phyloP scores from a whole-genome alignment of 2,888 invertebrate species.

The Diloba caeruleocephala region DNA sequence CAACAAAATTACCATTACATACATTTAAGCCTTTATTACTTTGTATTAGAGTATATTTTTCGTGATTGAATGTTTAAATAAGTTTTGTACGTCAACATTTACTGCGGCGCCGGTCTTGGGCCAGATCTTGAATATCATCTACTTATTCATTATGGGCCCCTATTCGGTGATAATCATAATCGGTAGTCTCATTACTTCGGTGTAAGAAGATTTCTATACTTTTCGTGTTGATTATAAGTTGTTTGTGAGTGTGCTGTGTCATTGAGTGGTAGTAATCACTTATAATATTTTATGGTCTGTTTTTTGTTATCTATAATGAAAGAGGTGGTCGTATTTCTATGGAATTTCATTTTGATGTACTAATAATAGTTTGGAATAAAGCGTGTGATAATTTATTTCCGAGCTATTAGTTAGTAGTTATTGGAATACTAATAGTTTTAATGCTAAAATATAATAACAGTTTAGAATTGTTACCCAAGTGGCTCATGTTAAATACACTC shows the following conservation, averaged over 20 bases:
- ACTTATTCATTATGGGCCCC: slow-evolving; percentile 86
- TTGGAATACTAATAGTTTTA: background rate
- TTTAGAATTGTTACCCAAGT: no score
- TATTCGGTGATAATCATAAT: slow-evolving; percentile 87
- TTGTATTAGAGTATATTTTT: slow-evolving; percentile 52
- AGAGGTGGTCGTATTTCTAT: slow-evolving; percentile 28
- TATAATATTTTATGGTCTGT: slow-evolving; percentile 52
- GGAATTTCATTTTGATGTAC: slow-evolving; percentile 26
- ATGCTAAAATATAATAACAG: background rate
- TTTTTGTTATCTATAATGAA: slow-evolving; percentile 40
- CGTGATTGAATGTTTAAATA: slow-evolving; percentile 19
- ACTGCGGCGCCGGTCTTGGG: slow-evolving; percentile 84
- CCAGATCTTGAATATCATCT: slow-evolving; percentile 87
- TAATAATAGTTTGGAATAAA: slow-evolving; percentile 23
- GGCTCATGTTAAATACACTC: no score
- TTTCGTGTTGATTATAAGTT: slow-evolving; percentile 65
- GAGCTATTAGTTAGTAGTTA: background rate
- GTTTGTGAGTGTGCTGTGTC: slow-evolving; percentile 65
- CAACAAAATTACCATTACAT: slow-evolving; percentile 60
- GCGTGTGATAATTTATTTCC: slow-evolving; percentile 18
- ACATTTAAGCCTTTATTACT: slow-evolving; percentile 24
- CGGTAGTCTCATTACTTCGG: slow-evolving; percentile 73
- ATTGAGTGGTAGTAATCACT: slow-evolving; percentile 56
- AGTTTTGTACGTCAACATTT: slow-evolving; percentile 68
- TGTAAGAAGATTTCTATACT: slow-evolving; percentile 66